Conservation (phyloP, 1,140 invertebrate genomes). For the Lordiphosa stackelbergi region DNA sequence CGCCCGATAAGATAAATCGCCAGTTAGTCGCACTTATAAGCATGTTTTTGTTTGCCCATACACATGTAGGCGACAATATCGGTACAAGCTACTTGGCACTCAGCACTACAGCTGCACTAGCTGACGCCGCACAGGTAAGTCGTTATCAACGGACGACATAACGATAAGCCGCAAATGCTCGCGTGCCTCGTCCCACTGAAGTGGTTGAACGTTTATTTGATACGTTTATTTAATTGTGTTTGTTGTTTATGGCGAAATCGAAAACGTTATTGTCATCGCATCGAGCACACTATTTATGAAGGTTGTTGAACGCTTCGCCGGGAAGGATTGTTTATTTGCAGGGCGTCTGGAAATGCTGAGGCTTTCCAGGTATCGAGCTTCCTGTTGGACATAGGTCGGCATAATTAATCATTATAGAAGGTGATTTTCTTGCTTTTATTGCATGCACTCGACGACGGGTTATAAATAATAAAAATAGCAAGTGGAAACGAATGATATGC, state of each 20-base stretch:
- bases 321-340: slow-evolving; percentile 25
- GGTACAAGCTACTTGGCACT: slow-evolving; percentile 15
- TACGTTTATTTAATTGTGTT: slow-evolving; percentile 36
- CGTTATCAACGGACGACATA: slow-evolving; percentile 43
- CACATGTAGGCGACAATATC: slow-evolving; percentile 16
- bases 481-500: slow-evolving; percentile 21
- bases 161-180: slow-evolving; percentile 58
- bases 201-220: slow-evolving; percentile 10
- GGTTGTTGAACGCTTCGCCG: slow-evolving; percentile 53
- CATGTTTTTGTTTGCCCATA: slow-evolving; percentile 30
- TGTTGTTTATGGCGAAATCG: slow-evolving; percentile 49
- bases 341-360: slow-evolving; percentile 7
- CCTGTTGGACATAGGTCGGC: slow-evolving; percentile 22
- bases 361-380: slow-evolving; percentile 27
- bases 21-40: background rate
- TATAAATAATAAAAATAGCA: slow-evolving; percentile 32
- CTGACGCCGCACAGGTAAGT: slow-evolving; percentile 5
- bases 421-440: slow-evolving; percentile 28
- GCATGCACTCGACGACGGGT: slow-evolving; percentile 14
- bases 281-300: slow-evolving; percentile 23
- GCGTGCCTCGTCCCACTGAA: slow-evolving; percentile 44
- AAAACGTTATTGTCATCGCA: background rate
- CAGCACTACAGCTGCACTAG: slow-evolving; percentile 14
- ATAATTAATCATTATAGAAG: slow-evolving; percentile 40
- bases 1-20: slow-evolving; percentile 16